Evolutionary conservation across 2,797 vertebrate genomes (phyloP), one percentile per base, ranked within the genome.

Genomic region (Hydrophis major): DNA sequence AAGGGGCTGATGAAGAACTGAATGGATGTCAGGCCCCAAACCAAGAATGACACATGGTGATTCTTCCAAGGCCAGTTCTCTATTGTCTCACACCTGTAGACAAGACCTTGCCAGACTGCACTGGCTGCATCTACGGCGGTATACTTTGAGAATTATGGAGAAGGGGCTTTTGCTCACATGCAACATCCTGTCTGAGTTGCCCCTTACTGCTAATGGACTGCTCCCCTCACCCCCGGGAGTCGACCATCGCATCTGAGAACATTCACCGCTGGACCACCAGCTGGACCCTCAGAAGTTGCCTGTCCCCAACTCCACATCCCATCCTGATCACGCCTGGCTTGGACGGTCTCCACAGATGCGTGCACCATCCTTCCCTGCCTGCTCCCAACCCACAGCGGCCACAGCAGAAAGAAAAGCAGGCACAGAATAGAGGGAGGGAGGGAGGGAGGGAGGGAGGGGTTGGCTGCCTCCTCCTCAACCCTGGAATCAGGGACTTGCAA

Each of bases 351-450:
- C 57, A 63, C 1, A 87, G 88, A 16, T 25, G 22, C 4, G 3
- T 4, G 12, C 11, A 16, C 25, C 32, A 20, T 47, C 7, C 61
- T 18, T 11, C 13, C 53, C 61, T 4, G 97, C 95, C 25, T 97
- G 97, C 94, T 97, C 93, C 94, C 92, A 95, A 4, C 95, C 96
- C 97, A 97, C 97, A 95, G 97, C 96, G 95, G 97, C 94, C 94
- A 97, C 32, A 78, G 16, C 32, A 20, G 53, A 87, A 53, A 32
- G 27, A 55, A 87, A 87, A 78, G 32, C 1, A 42, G 14, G 14
- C 28, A 28, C 2, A 13, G 63, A 66, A n/a, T 0, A 1, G 4
- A 59, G 3, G 56, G 56, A 11, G 53, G 53, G 53, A 12, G 53
- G 3, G 11, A 12, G 32, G 32, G 32, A 12, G 3, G 60, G 5